Percentiles rank a stretch among this genome's conserved stretches.
Conservation (phyloP, 2,888 invertebrate species). For the Himalopsyche anomala region DNA sequence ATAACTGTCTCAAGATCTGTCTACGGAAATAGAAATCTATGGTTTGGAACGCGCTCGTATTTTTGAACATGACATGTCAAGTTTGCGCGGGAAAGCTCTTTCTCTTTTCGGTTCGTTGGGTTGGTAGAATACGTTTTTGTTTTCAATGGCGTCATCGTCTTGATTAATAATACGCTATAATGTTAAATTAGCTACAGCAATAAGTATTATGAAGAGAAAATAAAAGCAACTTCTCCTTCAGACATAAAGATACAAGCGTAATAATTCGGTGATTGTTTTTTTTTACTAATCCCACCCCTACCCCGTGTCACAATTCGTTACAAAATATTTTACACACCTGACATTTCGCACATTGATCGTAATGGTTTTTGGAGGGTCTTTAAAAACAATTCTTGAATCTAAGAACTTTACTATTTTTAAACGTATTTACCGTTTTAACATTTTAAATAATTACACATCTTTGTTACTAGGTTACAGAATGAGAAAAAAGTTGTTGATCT, state of each 20-base stretch:
- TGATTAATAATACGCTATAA: neutral
- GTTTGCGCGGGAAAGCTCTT: conserved; percentile 25
- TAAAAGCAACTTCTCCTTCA: neutral
- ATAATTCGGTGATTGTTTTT: neutral
- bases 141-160: neutral
- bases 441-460: too few species aligned
- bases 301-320: neutral
- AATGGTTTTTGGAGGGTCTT: too few species aligned
- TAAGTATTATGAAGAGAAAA: neutral
- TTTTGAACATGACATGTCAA: conserved; percentile 36
- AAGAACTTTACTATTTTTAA: too few species aligned
- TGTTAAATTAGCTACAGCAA: neutral
- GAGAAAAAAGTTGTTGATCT: too few species aligned
- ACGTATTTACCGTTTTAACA: too few species aligned
- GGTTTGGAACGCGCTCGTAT: conserved; percentile 15
- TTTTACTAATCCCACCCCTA: neutral
- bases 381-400: too few species aligned
- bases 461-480: too few species aligned
- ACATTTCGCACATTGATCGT: too few species aligned
- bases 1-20: neutral
- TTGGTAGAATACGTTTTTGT: neutral
- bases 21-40: conserved; percentile 4
- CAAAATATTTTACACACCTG: neutral
- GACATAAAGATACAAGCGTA: too few species aligned
- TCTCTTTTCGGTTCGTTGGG: conserved; percentile 22